Evolutionary conservation across 2,113 vertebrate genomes (phyloP).

Genomic region (Callipepla californica): DNA sequence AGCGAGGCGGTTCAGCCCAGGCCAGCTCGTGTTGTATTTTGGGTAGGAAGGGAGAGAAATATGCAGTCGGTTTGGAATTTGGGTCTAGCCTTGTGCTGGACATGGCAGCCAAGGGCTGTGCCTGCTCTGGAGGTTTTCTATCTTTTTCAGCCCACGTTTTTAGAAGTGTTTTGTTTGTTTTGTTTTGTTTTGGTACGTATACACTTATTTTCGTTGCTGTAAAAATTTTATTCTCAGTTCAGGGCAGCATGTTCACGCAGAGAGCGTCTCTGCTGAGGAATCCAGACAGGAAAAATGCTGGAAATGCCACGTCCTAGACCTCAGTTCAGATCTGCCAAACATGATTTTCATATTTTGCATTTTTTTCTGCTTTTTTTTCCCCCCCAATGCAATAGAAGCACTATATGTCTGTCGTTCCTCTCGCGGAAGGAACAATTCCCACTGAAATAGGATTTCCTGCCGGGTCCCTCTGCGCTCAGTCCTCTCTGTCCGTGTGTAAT

Average conservation of each 20-base stretch:
- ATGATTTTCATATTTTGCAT: slow-evolving; percentile 53
- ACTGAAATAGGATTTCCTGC: slow-evolving; percentile 37
- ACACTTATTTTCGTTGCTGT: not conserved
- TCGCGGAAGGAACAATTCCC: slow-evolving; percentile 32
- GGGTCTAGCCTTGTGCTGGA: slow-evolving; percentile 29
- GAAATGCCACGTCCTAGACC: slow-evolving; percentile 39
- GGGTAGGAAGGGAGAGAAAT: slow-evolving; percentile 29
- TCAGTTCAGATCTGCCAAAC: slow-evolving; percentile 37
- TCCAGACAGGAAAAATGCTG: slow-evolving; percentile 52
- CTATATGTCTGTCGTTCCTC: not conserved
- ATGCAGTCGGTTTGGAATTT: slow-evolving; percentile 44
- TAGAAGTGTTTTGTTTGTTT: not conserved
- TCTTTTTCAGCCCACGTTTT: not conserved
- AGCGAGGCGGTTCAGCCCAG: slow-evolving; percentile 11
- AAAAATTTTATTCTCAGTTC: not conserved
- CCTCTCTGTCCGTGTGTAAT: not conserved
- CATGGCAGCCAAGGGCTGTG: slow-evolving; percentile 44
- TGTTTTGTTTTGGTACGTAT: not conserved
- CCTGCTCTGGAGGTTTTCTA: slow-evolving; percentile 19
- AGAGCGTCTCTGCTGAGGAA: not conserved
- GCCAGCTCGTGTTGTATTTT: slow-evolving; percentile 43
- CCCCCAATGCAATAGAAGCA: not conserved
- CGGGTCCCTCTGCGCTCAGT: not conserved
- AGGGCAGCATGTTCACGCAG: not conserved
- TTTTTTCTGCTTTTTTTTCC: not conserved